phyloP scores from a whole-genome alignment of 1,140 invertebrate genomes.

The Aphidius ervi region DNA sequence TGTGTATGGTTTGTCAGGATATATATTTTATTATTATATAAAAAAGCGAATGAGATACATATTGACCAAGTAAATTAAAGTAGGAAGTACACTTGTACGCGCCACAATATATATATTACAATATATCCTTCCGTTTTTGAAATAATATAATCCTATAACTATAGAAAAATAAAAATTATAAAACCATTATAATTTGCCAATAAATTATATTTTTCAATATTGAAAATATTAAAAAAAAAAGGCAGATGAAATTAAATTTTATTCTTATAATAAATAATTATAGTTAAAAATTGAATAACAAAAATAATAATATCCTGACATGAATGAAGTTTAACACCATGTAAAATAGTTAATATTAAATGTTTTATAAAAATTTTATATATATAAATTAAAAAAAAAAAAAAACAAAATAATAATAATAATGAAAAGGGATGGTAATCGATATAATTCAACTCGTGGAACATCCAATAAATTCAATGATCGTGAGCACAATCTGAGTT shows the following conservation, averaged over 20 bases:
- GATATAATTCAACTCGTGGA: slow-evolving; percentile 13
- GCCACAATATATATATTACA: slow-evolving; percentile 18
- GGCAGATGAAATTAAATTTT: not conserved
- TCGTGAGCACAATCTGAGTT: slow-evolving; percentile 31
- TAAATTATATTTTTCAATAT: no score
- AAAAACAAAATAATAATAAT: not conserved
- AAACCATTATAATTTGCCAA: no score
- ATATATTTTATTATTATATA: no score
- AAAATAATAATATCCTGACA: slow-evolving; percentile 3
- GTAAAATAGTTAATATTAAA: slow-evolving; percentile 6
- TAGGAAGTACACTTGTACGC: slow-evolving; percentile 15
- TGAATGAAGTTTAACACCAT: slow-evolving; percentile 9
- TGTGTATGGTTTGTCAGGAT: no score
- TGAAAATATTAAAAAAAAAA: no score
- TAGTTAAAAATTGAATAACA: not conserved
- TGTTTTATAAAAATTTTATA: not conserved
- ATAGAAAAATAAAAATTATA: no score
- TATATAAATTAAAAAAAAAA: not conserved
- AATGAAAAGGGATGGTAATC: slow-evolving; percentile 4
- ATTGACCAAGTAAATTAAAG: slow-evolving; percentile 9
- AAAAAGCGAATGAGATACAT: no score
- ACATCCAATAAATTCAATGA: slow-evolving; percentile 15
- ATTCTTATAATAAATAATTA: not conserved
- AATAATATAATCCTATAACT: no score
- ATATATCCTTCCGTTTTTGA: slow-evolving; percentile 4